A percentile compares a stretch with the other conserved stretches of the same genome.
Conservation (phyloP, 2,113 vertebrate genomes). For the Acanthochromis polyacanthus region DNA sequence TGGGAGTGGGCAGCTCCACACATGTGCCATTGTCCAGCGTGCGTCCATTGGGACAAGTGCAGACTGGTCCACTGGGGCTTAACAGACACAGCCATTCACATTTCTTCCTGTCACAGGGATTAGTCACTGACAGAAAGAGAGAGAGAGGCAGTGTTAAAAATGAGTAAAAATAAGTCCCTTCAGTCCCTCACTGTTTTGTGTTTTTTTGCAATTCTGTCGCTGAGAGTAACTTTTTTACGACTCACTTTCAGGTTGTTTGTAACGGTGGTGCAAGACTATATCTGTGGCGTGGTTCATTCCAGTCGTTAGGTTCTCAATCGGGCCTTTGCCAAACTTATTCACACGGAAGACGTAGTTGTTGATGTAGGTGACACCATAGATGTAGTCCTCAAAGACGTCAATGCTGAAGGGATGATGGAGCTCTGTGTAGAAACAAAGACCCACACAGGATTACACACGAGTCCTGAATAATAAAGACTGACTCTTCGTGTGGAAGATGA, state of each 20-base stretch:
- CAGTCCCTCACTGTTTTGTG: not conserved
- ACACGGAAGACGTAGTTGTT: conserved; percentile 97
- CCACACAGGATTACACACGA: not conserved
- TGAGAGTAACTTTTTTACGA: not conserved
- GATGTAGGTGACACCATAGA: conserved; percentile 96
- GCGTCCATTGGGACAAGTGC: conserved; percentile 94
- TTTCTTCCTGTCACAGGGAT: conserved; percentile 98
- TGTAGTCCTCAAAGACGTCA: conserved; percentile 96
- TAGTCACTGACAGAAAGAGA: conserved; percentile 86
- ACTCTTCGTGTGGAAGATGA: not conserved
- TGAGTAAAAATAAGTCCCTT: not conserved
- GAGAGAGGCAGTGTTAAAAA: not conserved
- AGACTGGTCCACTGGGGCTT: conserved; percentile 95
- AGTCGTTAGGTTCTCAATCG: conserved; percentile 90
- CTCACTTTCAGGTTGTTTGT: conserved; percentile 96
- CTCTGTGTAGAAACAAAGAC: conserved; percentile 71
- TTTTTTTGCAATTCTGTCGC: too few relatives aligned
- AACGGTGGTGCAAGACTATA: conserved; percentile 93
- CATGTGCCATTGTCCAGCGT: conserved; percentile 95
- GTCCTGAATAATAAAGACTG: not conserved
- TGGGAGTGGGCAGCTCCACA: conserved; percentile 89
- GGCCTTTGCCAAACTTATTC: conserved; percentile 94
- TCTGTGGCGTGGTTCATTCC: conserved; percentile 96
- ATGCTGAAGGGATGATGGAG: conserved; percentile 97
- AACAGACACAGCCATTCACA: conserved; percentile 98